These are phyloP conservation scores for Hippocampus abdominalis DNA, from an alignment of 2,113 vertebrate species.

Conservation along the genomic window DNA sequence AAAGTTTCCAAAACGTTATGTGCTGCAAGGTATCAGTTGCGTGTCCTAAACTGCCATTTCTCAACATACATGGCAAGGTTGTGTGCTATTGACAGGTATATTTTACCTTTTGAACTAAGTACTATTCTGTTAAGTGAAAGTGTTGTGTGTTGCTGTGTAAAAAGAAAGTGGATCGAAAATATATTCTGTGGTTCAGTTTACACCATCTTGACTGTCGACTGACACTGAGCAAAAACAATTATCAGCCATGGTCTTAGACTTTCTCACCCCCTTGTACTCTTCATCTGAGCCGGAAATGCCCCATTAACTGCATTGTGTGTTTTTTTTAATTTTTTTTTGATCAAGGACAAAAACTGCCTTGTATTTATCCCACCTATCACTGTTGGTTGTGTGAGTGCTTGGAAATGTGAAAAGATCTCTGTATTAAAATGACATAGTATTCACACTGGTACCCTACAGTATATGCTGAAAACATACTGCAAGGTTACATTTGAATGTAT, in stretches of 20 bases:
- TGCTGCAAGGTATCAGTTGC: constrained; percentile 15
- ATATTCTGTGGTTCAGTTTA: constrained; percentile 1
- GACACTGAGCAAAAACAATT: background rate
- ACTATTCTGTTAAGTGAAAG: constrained; percentile 23
- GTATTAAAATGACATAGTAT: constrained; percentile 35
- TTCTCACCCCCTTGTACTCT: constrained; percentile 5
- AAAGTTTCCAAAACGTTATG: constrained; percentile 20
- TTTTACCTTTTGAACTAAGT: constrained; percentile 25
- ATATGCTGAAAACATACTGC: constrained; percentile 2
- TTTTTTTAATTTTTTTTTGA: background rate
- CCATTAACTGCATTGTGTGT: background rate
- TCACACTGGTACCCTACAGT: constrained; percentile 15
- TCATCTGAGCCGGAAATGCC: background rate
- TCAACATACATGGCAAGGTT: constrained; percentile 22
- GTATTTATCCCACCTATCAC: background rate
- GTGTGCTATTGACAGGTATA: constrained; percentile 17
- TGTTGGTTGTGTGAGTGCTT: background rate
- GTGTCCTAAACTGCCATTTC: constrained; percentile 19
- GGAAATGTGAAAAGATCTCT: constrained; percentile 14
- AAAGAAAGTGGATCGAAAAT: constrained; percentile 1
- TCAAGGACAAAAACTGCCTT: background rate
- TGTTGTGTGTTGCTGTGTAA: constrained; percentile 24
- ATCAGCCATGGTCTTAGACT: background rate
- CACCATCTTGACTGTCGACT: background rate
- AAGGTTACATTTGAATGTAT: constrained; percentile 18